These are phyloP conservation scores for Spodoptera litura DNA, from an alignment of 1,140 invertebrate species.

Conservation along the genomic window DNA sequence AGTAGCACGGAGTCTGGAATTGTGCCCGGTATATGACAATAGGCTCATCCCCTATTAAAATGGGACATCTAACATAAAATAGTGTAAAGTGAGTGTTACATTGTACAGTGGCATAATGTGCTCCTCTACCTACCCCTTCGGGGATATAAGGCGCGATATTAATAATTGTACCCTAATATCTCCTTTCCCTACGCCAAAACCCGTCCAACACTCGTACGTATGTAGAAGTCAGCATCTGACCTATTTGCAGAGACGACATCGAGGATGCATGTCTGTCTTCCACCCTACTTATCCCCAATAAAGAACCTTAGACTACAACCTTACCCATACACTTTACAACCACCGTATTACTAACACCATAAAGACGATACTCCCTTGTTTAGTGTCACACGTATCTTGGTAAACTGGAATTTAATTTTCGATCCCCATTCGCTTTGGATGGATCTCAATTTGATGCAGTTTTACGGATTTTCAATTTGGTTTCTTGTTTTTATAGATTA, in stretches of 20 bases:
- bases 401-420: conserved; percentile 34
- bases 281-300: conserved; percentile 39
- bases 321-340: not conserved
- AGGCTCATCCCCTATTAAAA: too few species aligned
- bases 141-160: too few species aligned
- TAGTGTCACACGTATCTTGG: not conserved
- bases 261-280: conserved; percentile 29
- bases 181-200: not conserved
- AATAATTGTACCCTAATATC: too few species aligned
- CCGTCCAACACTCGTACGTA: not conserved
- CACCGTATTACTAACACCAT: not conserved
- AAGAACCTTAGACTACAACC: conserved; percentile 3
- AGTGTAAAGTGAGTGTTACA: too few species aligned
- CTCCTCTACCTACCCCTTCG: too few species aligned
- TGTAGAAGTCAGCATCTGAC: conserved; percentile 19
- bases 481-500: not conserved
- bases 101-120: too few species aligned
- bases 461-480: conserved; percentile 21
- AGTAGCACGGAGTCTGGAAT: too few species aligned
- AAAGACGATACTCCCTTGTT: not conserved
- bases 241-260: conserved; percentile 7
- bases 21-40: too few species aligned
- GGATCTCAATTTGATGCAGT: conserved; percentile 36
- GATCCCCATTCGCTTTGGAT: conserved; percentile 9
- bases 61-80: too few species aligned